phyloP scores from a whole-genome alignment of 1,140 invertebrate species.

The Dendroctonus valens region DNA sequence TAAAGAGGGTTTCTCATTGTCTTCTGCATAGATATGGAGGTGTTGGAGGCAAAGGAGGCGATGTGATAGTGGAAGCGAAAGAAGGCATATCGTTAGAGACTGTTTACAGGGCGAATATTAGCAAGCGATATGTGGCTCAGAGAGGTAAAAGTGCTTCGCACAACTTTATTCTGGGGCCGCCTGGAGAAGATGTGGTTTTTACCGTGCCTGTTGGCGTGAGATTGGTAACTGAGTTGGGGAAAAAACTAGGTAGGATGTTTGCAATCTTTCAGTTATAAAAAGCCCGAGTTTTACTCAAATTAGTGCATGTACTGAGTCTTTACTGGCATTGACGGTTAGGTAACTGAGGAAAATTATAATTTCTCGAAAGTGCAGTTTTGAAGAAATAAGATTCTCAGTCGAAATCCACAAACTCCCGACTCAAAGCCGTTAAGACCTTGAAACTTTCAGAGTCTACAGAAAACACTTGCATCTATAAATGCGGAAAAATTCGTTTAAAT shows the following conservation, averaged over 20 bases:
- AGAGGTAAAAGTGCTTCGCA: slow-evolving; percentile 69
- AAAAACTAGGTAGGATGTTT: slow-evolving; percentile 56
- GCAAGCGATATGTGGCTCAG: slow-evolving; percentile 61
- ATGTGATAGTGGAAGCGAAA: slow-evolving; percentile 70
- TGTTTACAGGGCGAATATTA: slow-evolving; percentile 55
- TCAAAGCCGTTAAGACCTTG: too few relatives aligned
- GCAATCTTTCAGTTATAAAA: slow-evolving; percentile 13
- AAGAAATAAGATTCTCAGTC: too few relatives aligned
- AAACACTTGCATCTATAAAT: too few relatives aligned
- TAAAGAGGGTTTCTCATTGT: neutral
- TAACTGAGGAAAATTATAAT: too few relatives aligned
- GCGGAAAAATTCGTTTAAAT: too few relatives aligned
- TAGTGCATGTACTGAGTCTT: too few relatives aligned
- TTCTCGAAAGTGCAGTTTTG: too few relatives aligned
- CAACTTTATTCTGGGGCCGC: slow-evolving; percentile 70
- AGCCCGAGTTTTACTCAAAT: neutral
- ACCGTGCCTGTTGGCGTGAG: slow-evolving; percentile 77
- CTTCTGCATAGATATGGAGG: slow-evolving; percentile 74
- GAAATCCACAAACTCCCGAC: too few relatives aligned
- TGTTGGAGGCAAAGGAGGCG: slow-evolving; percentile 81
- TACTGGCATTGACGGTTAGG: too few relatives aligned
- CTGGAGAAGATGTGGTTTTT: slow-evolving; percentile 68
- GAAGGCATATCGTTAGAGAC: slow-evolving; percentile 61
- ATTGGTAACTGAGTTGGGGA: slow-evolving; percentile 64
- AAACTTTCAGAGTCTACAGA: too few relatives aligned